phyloP scores from a whole-genome alignment of 2,888 invertebrate genomes.

The Synergus itoensis region DNA sequence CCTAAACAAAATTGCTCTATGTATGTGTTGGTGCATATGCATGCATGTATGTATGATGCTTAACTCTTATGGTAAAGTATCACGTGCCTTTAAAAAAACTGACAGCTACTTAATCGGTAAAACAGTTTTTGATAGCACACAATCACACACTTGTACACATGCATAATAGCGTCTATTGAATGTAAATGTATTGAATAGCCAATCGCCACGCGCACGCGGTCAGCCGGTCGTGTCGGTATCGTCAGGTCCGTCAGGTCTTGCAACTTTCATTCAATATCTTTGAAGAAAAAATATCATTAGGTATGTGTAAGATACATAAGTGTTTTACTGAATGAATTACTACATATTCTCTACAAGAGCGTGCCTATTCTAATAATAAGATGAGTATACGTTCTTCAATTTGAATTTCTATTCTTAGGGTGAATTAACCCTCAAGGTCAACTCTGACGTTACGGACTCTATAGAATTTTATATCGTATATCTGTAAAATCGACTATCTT shows the following conservation, averaged over 20 bases:
- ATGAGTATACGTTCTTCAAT: neutral
- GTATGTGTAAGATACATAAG: neutral
- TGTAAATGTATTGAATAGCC: no score
- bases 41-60: no score
- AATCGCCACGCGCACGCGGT: no score
- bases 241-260: no score
- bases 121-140: neutral
- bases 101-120: neutral
- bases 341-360: neutral
- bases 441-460: neutral
- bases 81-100: no score
- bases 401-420: neutral
- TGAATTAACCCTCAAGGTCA: conserved; percentile 2
- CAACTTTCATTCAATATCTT: neutral
- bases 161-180: no score
- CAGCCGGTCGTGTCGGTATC: no score
- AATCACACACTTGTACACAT: no score
- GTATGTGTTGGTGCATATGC: no score
- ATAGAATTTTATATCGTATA: neutral
- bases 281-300: neutral
- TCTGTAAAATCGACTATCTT: neutral
- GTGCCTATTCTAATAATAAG: neutral
- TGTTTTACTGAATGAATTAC: neutral
- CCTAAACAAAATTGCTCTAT: no score
- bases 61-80: no score